Evolutionary conservation across 2,113 vertebrate genomes (phyloP), one percentile per base, ranked within the genome.

Genomic region (Caretta caretta): DNA sequence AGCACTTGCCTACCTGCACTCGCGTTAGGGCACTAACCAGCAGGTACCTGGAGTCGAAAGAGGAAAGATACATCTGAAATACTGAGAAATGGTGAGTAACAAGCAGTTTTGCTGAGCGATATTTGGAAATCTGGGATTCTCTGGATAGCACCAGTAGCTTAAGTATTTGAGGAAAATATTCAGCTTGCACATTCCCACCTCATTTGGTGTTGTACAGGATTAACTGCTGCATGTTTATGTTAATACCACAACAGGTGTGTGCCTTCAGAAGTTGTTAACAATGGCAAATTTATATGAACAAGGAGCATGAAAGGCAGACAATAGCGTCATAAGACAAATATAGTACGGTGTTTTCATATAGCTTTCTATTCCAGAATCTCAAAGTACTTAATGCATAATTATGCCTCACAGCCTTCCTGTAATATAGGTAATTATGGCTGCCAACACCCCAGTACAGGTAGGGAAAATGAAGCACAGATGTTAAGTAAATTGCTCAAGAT

Each of bases 401-500:
- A 0, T 20, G 3, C 31, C 93, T 92, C 65, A 79, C 65, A 83
- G 35, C 89, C 84, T 2, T 16, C 35, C 46, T 42, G 10, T 79
- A 16, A 12, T 22, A 85, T 22, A 48, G 76, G 10, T 31, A 94
- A 22, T 12, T 25, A 54, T 25, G 20, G 65, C 65, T 35, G 83
- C 49, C 3, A 16, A 10, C 2, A 27, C 6, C 1, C 0, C 4
- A 3, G 0, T 14, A 16, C 42, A 78, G 24, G 29, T 25, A 27
- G 24, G 72, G 75, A 42, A 46, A 48, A 25, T 25, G 22, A 78
- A 78, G 24, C 85, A 14, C 50, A 85, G 27, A 54, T 1, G 0
- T 62, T 0, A 2, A 87, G 76, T 2, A 0, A 16, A 8, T 86
- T 5, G 0, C 38, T 82, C 29, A 38, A 27, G 42, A 13, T 42